Evolutionary conservation across 2,888 invertebrate genomes (phyloP), one percentile per base, ranked within the genome.

Genomic region (Syrphus vitripennis): DNA sequence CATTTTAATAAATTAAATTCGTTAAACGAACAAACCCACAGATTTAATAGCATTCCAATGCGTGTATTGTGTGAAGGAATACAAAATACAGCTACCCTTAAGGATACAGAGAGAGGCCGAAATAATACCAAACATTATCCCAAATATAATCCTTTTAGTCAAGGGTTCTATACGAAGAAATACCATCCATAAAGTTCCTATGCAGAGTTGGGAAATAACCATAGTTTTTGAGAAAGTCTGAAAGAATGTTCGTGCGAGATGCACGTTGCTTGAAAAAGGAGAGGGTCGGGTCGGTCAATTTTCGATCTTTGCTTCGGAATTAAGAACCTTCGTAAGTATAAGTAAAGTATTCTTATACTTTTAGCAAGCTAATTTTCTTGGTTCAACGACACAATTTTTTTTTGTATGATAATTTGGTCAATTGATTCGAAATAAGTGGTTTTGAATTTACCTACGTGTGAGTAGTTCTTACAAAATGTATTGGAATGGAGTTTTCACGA

Each of bases 1-100:
- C 79, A 78, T 67, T 83, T 77, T 78, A 78, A 83, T 83, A 79
- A 83, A 79, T 79, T 83, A 75, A 83, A 83, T 75, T 83, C 83
- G 79, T 83, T 63, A 65, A 71, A 70, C 57, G 48, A 69, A 69
- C 72, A 72, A 48, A 72, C 78, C 74, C 69, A 78, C 74, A 74
- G 79, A 83, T 83, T 83, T 74, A 74, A 83, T 78, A 69, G 48
- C 79, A 79, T 83, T 69, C 63, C 80, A 71, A 75, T 83, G 63
- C 75, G 77, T 42, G 29, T 37, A 34, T 61, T 31, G 45, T 67
- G 50, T 21, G 21, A 12, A 34, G 48, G 24, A 50, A 50, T 67
- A 67, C 19, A 34, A n/a, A 14, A 48, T 48, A 12, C 12, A 12
- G 9, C 10, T 12, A 10, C 9, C 12, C 9, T 48, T 10, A 45